Percentiles rank a stretch among this genome's conserved stretches.
Evolutionary conservation across 2,888 invertebrate genomes (phyloP).

Genomic region (Drymonia ruficornis): DNA sequence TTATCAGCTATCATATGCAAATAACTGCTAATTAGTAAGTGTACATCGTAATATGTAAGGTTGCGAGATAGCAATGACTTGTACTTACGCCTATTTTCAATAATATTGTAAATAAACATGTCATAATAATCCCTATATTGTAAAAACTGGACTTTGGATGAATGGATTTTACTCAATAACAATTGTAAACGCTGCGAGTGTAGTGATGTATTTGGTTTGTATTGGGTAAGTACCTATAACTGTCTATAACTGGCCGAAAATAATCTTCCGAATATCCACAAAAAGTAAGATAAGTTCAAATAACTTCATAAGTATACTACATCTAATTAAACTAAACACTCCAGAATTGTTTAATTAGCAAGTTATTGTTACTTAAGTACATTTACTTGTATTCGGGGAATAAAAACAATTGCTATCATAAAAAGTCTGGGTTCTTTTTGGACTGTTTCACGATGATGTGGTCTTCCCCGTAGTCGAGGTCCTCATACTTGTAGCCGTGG

Average conservation of each 20-base stretch:
- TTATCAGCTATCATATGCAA: conserved; percentile 16
- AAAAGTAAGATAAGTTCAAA: too few species aligned
- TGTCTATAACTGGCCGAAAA: too few species aligned
- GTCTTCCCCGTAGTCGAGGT: conserved; percentile 69
- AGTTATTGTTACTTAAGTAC: not conserved
- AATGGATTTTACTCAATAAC: too few species aligned
- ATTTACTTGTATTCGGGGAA: conserved; percentile 12
- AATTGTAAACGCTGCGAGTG: too few species aligned
- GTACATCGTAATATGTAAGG: conserved; percentile 5
- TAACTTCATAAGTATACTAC: too few species aligned
- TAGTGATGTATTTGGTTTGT: too few species aligned
- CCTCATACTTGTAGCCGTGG: conserved; percentile 69
- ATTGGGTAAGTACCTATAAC: too few species aligned
- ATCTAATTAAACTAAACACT: too few species aligned
- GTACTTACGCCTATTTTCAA: conserved; percentile 6
- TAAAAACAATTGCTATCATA: conserved; percentile 24
- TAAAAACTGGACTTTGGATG: too few species aligned
- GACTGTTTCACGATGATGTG: conserved; percentile 48
- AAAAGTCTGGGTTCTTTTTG: conserved; percentile 68
- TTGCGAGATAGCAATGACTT: not conserved
- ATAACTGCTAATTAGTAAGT: conserved; percentile 18
- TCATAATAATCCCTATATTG: too few species aligned
- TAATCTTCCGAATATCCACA: too few species aligned
- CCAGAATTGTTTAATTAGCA: too few species aligned
- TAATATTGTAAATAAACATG: not conserved